Evolutionary conservation across 2,113 vertebrate genomes (phyloP).

Genomic region (Ivindomyrus marchei): DNA sequence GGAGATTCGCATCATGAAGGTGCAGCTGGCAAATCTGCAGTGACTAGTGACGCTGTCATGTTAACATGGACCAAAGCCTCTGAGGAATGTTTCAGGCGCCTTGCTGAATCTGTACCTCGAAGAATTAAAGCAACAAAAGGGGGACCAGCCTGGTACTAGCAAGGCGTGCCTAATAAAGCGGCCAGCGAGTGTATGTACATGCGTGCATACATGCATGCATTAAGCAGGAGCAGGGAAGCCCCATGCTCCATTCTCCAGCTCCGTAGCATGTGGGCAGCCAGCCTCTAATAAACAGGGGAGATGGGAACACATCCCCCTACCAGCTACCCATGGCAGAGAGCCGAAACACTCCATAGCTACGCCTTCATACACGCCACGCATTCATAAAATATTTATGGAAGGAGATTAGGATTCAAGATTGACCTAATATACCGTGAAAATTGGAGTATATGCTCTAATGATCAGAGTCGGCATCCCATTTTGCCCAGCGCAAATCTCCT

Average conservation of each 20-base stretch:
- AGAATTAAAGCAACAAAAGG: background rate
- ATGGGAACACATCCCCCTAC: background rate
- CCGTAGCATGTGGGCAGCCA: background rate
- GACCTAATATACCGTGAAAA: background rate
- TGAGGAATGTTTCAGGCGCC: background rate
- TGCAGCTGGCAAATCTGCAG: no score
- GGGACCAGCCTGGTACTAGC: background rate
- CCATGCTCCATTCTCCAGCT: background rate
- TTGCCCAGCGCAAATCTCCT: background rate
- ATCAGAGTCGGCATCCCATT: background rate
- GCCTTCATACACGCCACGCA: background rate
- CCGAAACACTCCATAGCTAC: background rate
- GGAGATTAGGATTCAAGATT: conserved; percentile 2
- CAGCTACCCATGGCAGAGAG: background rate
- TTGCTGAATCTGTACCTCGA: background rate
- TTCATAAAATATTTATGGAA: background rate
- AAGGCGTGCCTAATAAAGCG: background rate
- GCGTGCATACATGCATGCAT: background rate
- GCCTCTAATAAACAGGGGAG: background rate
- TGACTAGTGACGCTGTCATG: background rate
- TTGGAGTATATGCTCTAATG: background rate
- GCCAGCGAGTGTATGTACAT: background rate
- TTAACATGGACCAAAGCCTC: background rate
- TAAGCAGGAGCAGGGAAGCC: background rate
- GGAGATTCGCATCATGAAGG: no score